These are phyloP conservation scores for Resseliella maxima DNA, from an alignment of 2,888 invertebrate genomes.

Conservation along the genomic window DNA sequence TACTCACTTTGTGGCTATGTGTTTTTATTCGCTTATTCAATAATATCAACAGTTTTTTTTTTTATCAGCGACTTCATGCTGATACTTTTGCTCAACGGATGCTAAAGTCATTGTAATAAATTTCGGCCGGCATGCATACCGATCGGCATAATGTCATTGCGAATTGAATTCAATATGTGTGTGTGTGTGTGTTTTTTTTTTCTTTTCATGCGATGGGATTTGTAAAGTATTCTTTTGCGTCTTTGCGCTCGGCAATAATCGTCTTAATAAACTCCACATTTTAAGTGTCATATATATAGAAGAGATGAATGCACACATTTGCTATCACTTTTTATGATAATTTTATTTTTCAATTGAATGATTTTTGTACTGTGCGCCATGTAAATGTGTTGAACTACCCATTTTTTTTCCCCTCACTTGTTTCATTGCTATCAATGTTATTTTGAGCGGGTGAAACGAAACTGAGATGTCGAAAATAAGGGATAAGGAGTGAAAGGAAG, in stretches of 20 bases:
- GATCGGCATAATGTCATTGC: not conserved
- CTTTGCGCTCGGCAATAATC: not conserved
- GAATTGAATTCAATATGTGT: slow-evolving; percentile 25
- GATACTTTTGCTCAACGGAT: not conserved
- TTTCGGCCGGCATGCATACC: not conserved
- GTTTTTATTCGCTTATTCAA: not conserved
- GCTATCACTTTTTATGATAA: slow-evolving; percentile 36
- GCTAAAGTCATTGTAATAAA: not conserved
- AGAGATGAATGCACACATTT: not conserved
- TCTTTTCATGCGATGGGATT: not conserved
- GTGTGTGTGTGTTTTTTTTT: too few species aligned
- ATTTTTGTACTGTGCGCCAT: not conserved
- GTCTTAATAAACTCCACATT: not conserved
- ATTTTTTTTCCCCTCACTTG: slow-evolving; percentile 49
- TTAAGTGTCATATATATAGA: not conserved
- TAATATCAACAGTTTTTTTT: not conserved
- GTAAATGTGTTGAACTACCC: not conserved
- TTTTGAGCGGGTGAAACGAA: not conserved
- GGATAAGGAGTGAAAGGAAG: too few species aligned
- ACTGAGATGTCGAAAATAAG: too few species aligned
- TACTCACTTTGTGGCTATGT: not conserved
- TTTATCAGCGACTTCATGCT: not conserved
- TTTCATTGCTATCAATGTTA: slow-evolving; percentile 3
- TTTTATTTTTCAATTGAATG: slow-evolving; percentile 32
- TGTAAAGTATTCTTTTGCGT: not conserved